Evolutionary conservation across 2,797 vertebrate species (phyloP).

Genomic region (Sarcoramphus papa): DNA sequence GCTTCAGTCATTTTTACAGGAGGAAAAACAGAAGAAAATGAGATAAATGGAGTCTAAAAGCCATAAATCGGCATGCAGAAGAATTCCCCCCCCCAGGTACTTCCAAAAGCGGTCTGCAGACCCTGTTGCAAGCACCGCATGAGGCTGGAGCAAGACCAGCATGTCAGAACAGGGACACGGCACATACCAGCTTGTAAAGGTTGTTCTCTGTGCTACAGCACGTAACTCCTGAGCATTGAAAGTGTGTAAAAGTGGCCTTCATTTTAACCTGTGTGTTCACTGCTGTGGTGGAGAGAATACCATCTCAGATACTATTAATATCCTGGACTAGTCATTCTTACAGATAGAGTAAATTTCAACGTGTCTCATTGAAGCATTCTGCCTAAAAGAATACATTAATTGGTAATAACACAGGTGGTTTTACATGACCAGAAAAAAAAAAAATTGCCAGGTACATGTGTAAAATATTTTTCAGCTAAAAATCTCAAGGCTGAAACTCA

Average conservation of each 20-base stretch:
- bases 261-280: background rate
- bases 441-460: rapidly evolving
- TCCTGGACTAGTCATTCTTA: background rate
- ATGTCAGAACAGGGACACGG: rapidly evolving
- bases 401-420: background rate
- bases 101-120: background rate
- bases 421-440: background rate
- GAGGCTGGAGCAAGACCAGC: background rate
- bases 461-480: background rate
- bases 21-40: background rate
- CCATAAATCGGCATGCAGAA: background rate
- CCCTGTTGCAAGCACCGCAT: background rate
- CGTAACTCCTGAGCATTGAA: background rate
- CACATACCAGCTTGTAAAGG: background rate
- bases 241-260: background rate
- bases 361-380: background rate
- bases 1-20: background rate
- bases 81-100: rapidly evolving
- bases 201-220: background rate
- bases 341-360: background rate
- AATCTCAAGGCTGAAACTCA: background rate
- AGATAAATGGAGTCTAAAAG: background rate
- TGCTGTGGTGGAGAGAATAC: background rate
- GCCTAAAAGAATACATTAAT: background rate
- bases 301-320: background rate